phyloP scores from a whole-genome alignment of 1,140 invertebrate species.

The Pseudachorutes palmiensis region DNA sequence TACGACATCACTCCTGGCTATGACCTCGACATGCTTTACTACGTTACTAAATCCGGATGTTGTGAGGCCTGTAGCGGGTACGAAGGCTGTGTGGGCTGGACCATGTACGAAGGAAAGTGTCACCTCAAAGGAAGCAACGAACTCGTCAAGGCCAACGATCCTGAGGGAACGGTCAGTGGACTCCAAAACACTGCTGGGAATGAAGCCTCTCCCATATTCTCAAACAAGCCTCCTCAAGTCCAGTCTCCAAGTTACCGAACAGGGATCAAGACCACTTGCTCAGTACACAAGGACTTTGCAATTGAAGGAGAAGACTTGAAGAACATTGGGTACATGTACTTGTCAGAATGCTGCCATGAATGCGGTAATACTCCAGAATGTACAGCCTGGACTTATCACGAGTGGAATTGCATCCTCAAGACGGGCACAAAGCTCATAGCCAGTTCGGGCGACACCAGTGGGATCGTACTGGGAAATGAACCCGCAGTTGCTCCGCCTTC shows the following conservation, averaged over 20 bases:
- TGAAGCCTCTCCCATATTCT: background rate
- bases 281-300: background rate
- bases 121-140: background rate
- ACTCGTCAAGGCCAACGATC: background rate
- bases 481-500: background rate
- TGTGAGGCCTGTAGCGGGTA: background rate
- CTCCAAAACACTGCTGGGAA: background rate
- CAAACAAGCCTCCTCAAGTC: background rate
- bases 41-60: background rate
- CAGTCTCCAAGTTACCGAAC: background rate
- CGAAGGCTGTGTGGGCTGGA: background rate
- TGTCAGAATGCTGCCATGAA: background rate
- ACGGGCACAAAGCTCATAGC: background rate
- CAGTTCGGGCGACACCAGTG: background rate
- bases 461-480: background rate
- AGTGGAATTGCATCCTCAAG: background rate
- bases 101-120: slow-evolving; percentile 4
- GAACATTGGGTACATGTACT: background rate
- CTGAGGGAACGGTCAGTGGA: background rate
- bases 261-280: background rate
- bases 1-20: background rate
- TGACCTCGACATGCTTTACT: background rate
- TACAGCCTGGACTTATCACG: background rate
- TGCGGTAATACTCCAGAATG: background rate
- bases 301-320: background rate